Percentiles rank a stretch among this genome's conserved stretches.
Conservation (phyloP, 2,888 invertebrate genomes). For the Dynastes grantii region DNA sequence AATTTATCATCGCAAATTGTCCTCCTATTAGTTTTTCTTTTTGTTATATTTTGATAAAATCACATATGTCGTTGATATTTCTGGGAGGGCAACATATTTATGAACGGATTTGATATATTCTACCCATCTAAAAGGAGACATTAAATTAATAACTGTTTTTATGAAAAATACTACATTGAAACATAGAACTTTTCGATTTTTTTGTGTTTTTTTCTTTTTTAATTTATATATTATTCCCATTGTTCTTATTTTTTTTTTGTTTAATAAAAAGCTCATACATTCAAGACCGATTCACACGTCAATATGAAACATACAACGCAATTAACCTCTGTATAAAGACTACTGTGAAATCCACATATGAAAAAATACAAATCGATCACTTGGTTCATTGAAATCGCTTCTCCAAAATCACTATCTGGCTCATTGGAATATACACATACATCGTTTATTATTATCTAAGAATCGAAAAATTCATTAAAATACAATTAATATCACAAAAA, state of each 20-base stretch:
- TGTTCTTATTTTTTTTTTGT: constrained; percentile 40
- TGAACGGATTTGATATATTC: constrained; percentile 68
- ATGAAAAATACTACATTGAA: constrained; percentile 62
- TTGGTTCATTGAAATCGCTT: constrained; percentile 53
- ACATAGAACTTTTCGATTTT: constrained; percentile 54
- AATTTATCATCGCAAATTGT: neutral
- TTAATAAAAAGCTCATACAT: constrained; percentile 60
- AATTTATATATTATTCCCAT: constrained; percentile 15
- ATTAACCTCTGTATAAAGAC: constrained; percentile 54
- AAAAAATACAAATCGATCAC: constrained; percentile 67
- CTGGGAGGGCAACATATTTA: constrained; percentile 64
- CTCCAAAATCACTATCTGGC: constrained; percentile 43
- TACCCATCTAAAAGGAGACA: constrained; percentile 63
- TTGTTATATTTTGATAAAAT: constrained; percentile 53
- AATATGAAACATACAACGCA: constrained; percentile 59
- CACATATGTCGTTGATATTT: constrained; percentile 63
- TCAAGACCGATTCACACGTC: constrained; percentile 52
- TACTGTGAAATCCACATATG: constrained; percentile 52
- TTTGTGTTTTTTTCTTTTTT: constrained; percentile 46
- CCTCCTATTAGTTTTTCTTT: neutral
- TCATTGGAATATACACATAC: constrained; percentile 18
- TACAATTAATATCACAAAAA: constrained; percentile 51
- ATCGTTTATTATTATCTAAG: constrained; percentile 27
- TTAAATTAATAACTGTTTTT: constrained; percentile 60
- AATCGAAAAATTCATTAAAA: constrained; percentile 46